Base-by-base conservation (phyloP, 2,797 vertebrate species). In the Phrynocephalus forsythii region DNA sequence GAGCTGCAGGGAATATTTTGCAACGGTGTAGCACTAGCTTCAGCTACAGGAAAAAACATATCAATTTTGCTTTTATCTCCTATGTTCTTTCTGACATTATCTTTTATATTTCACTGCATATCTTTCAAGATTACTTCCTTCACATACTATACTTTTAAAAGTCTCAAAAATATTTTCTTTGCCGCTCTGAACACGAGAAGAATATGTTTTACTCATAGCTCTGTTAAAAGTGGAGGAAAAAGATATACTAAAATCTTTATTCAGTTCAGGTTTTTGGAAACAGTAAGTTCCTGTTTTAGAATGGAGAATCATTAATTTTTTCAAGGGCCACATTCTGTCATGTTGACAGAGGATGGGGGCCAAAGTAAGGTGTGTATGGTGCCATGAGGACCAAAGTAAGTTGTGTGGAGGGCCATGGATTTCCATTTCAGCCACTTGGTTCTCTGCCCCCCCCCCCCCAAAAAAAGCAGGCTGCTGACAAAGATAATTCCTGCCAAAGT, bases 101-200 rank as follows among this genome's bases (percentile, higher is more conserved):
- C 38, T 83, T 89, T 78, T 16, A 78, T 77, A 71, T 33, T 56
- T 72, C 13, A 30, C 38, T 85, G 48, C 75, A 79, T 28, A 10
- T 63, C 22, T 82, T 79, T 87, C 78, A 69, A 48, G 63, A 68
- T n/a, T 75, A 16, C 20, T 30, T 0, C 71, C 56, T 30, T 69
- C 30, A 0, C 0, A 0, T 15, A 0, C 52, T 63, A 2, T 4
- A 0, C 6, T 3, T 63, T 8, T 26, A 22, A 52, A 10, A 87
- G 38, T 78, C n/a, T 26, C 56, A 68, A 68, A 63, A 60, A 0
- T 26, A 81, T 63, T 72, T 56, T 5, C 50, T 52, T 6, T 73
- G 13, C 75, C 11, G 50, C 76, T 24, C 38, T 83, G 82, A 28
- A 75, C 56, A 15, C 30, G n/a, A 38, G 75, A 73, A 56, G 60